Percentiles rank a stretch among this genome's conserved stretches.
phyloP scores from a whole-genome alignment of 2,888 invertebrate species.

The Amitus sp. region DNA sequence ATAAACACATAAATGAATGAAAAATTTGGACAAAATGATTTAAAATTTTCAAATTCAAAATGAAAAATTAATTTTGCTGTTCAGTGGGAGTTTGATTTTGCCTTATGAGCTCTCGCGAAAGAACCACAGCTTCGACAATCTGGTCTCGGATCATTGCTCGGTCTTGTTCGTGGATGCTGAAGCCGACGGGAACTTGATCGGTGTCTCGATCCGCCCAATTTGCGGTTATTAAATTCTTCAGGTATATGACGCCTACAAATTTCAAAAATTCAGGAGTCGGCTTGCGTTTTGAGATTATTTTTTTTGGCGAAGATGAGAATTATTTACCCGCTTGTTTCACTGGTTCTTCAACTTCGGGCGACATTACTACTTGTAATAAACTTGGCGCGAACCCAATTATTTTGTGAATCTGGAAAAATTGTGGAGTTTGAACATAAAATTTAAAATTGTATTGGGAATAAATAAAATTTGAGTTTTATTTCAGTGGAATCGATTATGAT shows the following conservation, averaged over 20 bases:
- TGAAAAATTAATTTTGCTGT: too few relatives aligned
- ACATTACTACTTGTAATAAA: conserved; percentile 93
- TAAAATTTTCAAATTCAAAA: too few relatives aligned
- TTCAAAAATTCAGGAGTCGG: conserved; percentile 7
- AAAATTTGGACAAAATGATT: too few relatives aligned
- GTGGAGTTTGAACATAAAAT: conserved; percentile 7
- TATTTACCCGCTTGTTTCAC: conserved; percentile 86
- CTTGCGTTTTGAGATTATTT: too few relatives aligned
- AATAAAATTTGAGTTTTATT: background rate
- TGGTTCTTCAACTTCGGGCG: conserved; percentile 87
- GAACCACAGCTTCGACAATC: conserved; percentile 95
- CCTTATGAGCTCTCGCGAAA: conserved; percentile 87
- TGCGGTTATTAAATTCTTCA: conserved; percentile 91
- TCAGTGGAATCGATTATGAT: background rate
- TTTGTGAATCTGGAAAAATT: conserved; percentile 79
- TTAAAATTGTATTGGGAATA: background rate
- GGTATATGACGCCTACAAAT: conserved; percentile 82
- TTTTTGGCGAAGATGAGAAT: too few relatives aligned
- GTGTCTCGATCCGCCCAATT: conserved; percentile 89
- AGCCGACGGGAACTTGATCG: conserved; percentile 80
- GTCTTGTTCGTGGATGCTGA: conserved; percentile 96
- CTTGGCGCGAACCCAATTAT: conserved; percentile 97
- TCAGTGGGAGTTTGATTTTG: too few relatives aligned
- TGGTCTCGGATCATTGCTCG: conserved; percentile 90
- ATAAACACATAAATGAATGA: too few relatives aligned